Evolutionary conservation across 2,888 invertebrate species (phyloP).

Genomic region (Brenthis daphne): DNA sequence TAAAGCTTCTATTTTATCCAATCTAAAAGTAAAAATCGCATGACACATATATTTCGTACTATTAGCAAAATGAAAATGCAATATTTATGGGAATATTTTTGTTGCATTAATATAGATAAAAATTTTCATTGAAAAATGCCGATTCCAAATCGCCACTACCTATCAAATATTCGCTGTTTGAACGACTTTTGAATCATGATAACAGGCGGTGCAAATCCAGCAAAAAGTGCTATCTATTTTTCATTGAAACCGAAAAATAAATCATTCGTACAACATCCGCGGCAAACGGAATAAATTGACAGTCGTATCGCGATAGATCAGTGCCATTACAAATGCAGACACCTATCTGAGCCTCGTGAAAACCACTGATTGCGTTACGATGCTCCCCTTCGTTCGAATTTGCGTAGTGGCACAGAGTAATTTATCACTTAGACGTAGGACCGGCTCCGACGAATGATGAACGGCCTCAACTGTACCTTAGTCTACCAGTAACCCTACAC

Average conservation of each 20-base stretch:
- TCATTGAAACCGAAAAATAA: slow-evolving; percentile 39
- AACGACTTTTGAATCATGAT: slow-evolving; percentile 35
- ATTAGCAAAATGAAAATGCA: no score
- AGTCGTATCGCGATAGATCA: slow-evolving; percentile 38
- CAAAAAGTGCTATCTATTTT: slow-evolving; percentile 35
- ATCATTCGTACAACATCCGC: slow-evolving; percentile 37
- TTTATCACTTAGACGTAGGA: slow-evolving; percentile 80
- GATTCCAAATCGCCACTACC: slow-evolving; percentile 28
- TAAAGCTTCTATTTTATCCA: no score
- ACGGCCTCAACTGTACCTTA: slow-evolving; percentile 51
- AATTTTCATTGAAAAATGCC: slow-evolving; percentile 19
- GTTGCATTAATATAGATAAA: slow-evolving; percentile 16
- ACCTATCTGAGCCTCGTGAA: slow-evolving; percentile 72
- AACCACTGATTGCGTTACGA: slow-evolving; percentile 71
- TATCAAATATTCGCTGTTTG: slow-evolving; percentile 32
- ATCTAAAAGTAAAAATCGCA: no score
- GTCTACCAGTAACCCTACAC: slow-evolving; percentile 49
- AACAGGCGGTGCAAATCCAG: slow-evolving; percentile 30
- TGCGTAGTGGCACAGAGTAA: slow-evolving; percentile 73
- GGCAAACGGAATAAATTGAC: slow-evolving; percentile 40
- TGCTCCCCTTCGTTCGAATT: slow-evolving; percentile 74
- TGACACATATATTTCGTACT: no score
- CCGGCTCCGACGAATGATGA: slow-evolving; percentile 62
- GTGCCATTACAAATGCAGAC: slow-evolving; percentile 56
- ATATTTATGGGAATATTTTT: background rate